Percentiles rank a stretch among this genome's conserved stretches.
These are phyloP conservation scores for Elephantulus edwardii DNA, from an alignment of 2,113 vertebrate genomes.

Conservation along the genomic window DNA sequence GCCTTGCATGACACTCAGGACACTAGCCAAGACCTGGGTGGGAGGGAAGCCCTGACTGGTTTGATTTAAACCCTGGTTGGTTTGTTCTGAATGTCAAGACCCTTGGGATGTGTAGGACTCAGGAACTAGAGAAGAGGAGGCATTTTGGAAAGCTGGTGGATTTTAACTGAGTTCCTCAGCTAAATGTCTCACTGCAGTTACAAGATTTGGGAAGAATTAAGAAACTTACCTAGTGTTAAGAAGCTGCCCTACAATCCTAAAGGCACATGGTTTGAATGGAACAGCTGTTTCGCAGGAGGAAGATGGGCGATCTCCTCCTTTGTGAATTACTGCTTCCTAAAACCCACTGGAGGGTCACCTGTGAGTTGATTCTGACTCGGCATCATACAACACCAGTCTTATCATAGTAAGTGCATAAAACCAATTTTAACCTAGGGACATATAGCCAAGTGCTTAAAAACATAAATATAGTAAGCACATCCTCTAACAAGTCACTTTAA, in stretches of 20 bases:
- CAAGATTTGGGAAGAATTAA: rapidly evolving
- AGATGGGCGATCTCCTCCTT: too few relatives aligned
- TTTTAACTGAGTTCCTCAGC: background rate
- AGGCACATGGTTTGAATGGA: too few relatives aligned
- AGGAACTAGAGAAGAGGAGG: background rate
- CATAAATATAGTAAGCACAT: background rate
- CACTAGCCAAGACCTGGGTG: background rate
- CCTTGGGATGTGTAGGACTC: background rate
- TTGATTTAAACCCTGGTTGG: background rate
- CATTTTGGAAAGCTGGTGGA: background rate
- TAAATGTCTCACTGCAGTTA: background rate
- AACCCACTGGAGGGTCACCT: too few relatives aligned
- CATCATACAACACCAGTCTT: background rate
- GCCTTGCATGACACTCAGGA: background rate
- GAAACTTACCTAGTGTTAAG: background rate
- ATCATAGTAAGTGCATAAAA: background rate
- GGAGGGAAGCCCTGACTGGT: background rate
- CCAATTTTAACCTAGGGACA: background rate
- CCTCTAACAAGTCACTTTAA: background rate
- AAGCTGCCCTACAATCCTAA: too few relatives aligned
- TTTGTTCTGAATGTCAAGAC: background rate
- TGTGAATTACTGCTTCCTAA: too few relatives aligned
- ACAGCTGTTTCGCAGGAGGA: too few relatives aligned
- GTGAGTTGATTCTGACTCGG: too few relatives aligned
- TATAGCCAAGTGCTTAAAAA: background rate